These are phyloP conservation scores for Odobenus rosmarus DNA, from an alignment of 2,113 vertebrate species.

Conservation along the genomic window DNA sequence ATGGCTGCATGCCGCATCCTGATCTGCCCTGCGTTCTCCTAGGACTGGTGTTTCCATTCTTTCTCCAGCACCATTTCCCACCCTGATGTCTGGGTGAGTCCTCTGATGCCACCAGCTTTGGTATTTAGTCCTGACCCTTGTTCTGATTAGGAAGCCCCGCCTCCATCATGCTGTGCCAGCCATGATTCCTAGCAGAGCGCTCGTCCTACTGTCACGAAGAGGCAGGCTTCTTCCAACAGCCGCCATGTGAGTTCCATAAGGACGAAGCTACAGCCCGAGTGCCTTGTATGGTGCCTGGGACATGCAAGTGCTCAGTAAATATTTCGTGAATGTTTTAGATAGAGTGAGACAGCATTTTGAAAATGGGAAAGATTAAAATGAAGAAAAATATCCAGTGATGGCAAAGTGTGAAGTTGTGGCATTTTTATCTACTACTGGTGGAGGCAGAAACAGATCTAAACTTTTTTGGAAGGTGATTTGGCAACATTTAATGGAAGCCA, in stretches of 20 bases:
- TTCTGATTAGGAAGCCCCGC: too few species aligned
- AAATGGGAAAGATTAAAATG: neutral
- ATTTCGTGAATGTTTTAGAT: neutral
- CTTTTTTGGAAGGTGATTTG: neutral
- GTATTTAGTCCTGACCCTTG: too few species aligned
- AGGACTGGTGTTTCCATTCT: neutral
- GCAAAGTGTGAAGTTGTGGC: neutral
- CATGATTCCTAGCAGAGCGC: fast-evolving
- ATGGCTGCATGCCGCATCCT: neutral
- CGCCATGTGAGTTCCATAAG: fast-evolving
- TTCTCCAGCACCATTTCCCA: neutral
- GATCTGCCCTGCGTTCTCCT: neutral
- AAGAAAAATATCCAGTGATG: neutral
- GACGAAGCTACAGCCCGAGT: neutral
- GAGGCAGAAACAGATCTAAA: neutral
- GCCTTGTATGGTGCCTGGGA: neutral
- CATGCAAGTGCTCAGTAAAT: fast-evolving
- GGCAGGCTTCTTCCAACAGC: fast-evolving
- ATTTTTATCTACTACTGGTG: neutral
- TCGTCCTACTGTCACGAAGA: fast-evolving
- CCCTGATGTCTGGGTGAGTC: neutral
- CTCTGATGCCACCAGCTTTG: neutral
- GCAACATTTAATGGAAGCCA: neutral
- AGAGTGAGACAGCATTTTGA: neutral
- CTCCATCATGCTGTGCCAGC: neutral